phyloP scores from a whole-genome alignment of 2,888 invertebrate genomes.

The Yponomeuta plumbellus region DNA sequence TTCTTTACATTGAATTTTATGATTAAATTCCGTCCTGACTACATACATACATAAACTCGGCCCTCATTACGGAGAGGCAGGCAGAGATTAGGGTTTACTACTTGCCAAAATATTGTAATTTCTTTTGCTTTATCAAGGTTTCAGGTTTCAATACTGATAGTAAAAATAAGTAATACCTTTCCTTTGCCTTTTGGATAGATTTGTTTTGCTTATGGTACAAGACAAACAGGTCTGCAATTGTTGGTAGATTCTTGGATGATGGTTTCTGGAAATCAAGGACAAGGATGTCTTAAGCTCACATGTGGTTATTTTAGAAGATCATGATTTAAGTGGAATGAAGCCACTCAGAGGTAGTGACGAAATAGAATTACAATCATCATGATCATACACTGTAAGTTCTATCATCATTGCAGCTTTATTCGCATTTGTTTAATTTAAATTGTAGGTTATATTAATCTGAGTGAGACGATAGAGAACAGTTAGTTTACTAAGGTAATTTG shows the following conservation, averaged over 20 bases:
- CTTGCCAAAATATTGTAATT: no score
- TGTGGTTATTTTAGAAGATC: no score
- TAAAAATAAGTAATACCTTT: conserved; percentile 22
- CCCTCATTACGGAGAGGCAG: no score
- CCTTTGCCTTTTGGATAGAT: conserved; percentile 20
- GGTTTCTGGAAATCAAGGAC: conserved; percentile 66
- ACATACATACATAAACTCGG: no score
- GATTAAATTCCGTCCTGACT: no score
- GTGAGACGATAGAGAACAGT: no score
- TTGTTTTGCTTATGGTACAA: conserved; percentile 68
- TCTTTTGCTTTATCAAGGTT: no score
- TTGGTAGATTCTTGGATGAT: conserved; percentile 79
- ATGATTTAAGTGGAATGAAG: background rate
- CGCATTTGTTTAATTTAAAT: background rate
- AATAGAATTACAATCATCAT: conserved; percentile 19
- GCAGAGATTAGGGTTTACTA: no score
- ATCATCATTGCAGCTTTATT: conserved; percentile 6
- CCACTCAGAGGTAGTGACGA: conserved; percentile 30
- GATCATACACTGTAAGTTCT: conserved; percentile 1
- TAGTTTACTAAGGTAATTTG: no score
- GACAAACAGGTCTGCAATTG: conserved; percentile 77
- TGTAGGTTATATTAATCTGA: no score
- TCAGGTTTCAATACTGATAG: no score
- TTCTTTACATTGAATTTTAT: no score
- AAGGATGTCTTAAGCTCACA: background rate